Evolutionary conservation across 2,113 vertebrate genomes (phyloP).

Genomic region (Eidolon helvum): DNA sequence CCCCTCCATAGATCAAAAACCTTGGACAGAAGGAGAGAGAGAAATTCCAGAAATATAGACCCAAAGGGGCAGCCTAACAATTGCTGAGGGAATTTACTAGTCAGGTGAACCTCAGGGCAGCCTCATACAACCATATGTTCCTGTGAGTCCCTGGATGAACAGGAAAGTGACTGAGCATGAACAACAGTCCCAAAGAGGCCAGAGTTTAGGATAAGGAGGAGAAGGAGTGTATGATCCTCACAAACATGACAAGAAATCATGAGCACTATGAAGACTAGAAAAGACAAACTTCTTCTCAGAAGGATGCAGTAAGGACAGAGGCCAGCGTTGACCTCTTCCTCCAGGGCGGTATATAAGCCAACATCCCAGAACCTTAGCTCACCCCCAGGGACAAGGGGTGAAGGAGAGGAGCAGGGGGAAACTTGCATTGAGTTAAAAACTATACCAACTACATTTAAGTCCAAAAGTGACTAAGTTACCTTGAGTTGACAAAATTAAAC

Average conservation of each 20-base stretch:
- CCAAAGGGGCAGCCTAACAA: background rate
- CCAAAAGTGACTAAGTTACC: background rate
- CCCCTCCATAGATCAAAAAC: background rate
- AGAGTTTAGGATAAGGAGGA: background rate
- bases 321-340: background rate
- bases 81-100: background rate
- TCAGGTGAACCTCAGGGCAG: background rate
- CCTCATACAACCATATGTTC: background rate
- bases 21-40: background rate
- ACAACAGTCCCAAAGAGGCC: background rate
- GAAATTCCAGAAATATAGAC: background rate
- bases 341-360: background rate
- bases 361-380: background rate
- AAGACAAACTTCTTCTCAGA: background rate
- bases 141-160: background rate
- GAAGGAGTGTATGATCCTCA: background rate
- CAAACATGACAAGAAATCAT: background rate
- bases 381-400: background rate
- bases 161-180: background rate
- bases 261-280: background rate
- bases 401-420: background rate
- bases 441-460: background rate
- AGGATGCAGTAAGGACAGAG: background rate
- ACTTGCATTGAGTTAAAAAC: background rate
- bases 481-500: background rate